Conservation (phyloP, 2,888 invertebrate species). For the Lepeophtheirus nordmannii region DNA sequence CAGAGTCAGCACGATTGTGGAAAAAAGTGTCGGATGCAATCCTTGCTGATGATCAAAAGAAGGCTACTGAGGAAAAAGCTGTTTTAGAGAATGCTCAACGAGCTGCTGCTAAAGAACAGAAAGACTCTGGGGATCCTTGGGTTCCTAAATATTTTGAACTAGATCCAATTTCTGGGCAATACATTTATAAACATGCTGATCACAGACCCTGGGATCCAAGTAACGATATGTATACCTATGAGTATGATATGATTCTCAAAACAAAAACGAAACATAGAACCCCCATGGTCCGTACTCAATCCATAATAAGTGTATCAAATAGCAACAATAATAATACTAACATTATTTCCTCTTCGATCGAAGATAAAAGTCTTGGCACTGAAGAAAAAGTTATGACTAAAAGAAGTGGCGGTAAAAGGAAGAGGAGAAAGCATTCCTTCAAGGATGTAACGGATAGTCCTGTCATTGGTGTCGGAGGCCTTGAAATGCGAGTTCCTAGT, state of each 20-base stretch:
- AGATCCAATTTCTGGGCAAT: slow-evolving; percentile 42
- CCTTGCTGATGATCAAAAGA: slow-evolving; percentile 48
- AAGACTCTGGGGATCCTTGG: slow-evolving; percentile 51
- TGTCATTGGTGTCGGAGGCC: neutral
- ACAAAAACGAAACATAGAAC: slow-evolving; percentile 60
- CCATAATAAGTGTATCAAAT: slow-evolving; percentile 45
- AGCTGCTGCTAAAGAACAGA: slow-evolving; percentile 51
- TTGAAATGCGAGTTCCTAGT: neutral
- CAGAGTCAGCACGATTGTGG: slow-evolving; percentile 80
- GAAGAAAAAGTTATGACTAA: neutral
- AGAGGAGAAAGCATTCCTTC: neutral
- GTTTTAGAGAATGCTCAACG: slow-evolving; percentile 73
- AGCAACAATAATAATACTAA: neutral
- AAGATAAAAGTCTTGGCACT: neutral
- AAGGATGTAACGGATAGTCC: neutral
- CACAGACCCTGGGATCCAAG: slow-evolving; percentile 71
- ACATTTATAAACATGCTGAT: slow-evolving; percentile 62
- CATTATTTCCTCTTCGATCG: neutral
- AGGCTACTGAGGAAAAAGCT: slow-evolving; percentile 81
- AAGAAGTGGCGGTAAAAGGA: neutral
- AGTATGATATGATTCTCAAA: slow-evolving; percentile 39
- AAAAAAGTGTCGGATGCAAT: slow-evolving; percentile 70
- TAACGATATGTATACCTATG: slow-evolving; percentile 72
- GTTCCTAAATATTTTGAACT: slow-evolving; percentile 56
- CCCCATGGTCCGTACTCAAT: slow-evolving; percentile 53